These are phyloP conservation scores for Dendrocopos noguchii DNA, from an alignment of 2,113 vertebrate genomes.

Conservation along the genomic window DNA sequence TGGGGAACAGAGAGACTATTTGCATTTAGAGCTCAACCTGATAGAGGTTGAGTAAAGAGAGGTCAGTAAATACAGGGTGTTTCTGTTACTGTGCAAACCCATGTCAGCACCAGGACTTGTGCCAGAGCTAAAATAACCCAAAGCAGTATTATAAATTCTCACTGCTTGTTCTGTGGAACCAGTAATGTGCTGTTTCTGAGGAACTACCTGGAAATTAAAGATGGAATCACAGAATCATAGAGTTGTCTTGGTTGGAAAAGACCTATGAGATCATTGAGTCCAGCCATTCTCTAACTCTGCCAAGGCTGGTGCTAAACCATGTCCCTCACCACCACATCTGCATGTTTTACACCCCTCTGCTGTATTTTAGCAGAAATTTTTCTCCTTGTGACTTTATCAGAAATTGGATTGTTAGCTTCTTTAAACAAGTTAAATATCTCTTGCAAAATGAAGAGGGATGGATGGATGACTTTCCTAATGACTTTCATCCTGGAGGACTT, in stretches of 20 bases:
- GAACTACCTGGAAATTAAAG: conserved; percentile 9
- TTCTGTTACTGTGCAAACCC: not conserved
- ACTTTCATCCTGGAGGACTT: not conserved
- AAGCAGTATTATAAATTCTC: not conserved
- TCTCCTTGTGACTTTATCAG: not conserved
- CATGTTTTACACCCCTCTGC: not conserved
- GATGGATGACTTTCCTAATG: not conserved
- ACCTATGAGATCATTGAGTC: no score
- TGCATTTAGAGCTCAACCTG: not conserved
- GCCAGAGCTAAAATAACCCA: not conserved
- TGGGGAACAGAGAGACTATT: not conserved
- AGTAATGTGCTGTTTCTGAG: not conserved
- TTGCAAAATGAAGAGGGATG: not conserved
- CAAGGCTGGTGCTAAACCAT: no score
- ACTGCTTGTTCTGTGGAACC: not conserved
- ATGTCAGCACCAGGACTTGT: not conserved
- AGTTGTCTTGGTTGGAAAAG: no score
- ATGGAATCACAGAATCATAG: not conserved
- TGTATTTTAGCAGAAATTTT: not conserved
- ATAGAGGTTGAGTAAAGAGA: not conserved
- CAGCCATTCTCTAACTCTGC: no score
- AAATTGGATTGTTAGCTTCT: not conserved
- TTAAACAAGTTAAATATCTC: not conserved
- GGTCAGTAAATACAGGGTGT: not conserved
- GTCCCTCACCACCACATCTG: no score